Evolutionary conservation across 2,797 vertebrate genomes (phyloP).

Genomic region (Hemitrygon akajei): DNA sequence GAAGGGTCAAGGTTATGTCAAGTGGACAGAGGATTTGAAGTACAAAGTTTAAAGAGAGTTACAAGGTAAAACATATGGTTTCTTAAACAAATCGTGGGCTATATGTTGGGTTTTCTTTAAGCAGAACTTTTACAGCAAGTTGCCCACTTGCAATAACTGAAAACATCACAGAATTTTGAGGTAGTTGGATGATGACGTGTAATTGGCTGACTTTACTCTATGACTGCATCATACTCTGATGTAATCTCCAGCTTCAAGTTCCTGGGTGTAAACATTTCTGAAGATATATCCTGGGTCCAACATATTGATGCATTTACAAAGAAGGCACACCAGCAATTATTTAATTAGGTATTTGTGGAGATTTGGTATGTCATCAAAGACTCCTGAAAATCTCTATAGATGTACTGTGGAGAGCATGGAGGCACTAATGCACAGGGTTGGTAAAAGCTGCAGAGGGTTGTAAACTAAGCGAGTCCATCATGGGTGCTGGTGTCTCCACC

Average conservation of each 20-base stretch:
- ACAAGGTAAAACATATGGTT: neutral
- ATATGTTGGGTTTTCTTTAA: neutral
- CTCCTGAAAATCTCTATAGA: too few species aligned
- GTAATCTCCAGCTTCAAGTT: neutral
- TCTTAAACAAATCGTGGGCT: neutral
- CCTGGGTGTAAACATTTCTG: too few species aligned
- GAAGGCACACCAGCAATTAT: too few species aligned
- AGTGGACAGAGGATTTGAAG: neutral
- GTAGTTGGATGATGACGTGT: neutral
- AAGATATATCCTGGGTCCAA: too few species aligned
- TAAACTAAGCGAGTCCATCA: too few species aligned
- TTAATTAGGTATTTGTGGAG: too few species aligned
- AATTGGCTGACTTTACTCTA: neutral
- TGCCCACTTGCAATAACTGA: neutral
- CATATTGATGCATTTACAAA: too few species aligned
- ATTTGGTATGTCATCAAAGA: too few species aligned
- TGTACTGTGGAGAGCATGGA: too few species aligned
- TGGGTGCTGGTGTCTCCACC: too few species aligned
- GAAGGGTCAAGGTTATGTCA: neutral
- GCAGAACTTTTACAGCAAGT: neutral
- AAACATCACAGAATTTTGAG: neutral
- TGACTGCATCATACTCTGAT: neutral
- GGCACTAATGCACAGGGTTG: too few species aligned
- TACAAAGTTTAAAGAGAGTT: neutral
- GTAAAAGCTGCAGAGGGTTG: too few species aligned